Conservation (phyloP, 2,113 vertebrate genomes). For the Nanorana parkeri region DNA sequence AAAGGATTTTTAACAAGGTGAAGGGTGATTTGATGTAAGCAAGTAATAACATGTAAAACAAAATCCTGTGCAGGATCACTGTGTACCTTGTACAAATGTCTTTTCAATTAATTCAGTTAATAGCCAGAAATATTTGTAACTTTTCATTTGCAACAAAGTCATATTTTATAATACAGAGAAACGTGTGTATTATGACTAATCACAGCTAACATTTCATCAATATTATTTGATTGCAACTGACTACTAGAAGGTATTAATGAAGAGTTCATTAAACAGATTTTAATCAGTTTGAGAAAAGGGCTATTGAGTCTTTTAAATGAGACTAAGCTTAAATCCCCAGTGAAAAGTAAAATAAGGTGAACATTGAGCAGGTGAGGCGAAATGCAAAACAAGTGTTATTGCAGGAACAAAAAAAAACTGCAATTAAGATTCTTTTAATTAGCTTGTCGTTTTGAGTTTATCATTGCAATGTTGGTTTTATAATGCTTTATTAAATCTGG, state of each 20-base stretch:
- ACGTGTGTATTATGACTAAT: background rate
- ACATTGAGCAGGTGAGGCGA: slow-evolving; percentile 61
- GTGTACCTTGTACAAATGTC: no score
- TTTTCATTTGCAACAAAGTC: no score
- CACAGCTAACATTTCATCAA: background rate
- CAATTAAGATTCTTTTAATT: slow-evolving; percentile 82
- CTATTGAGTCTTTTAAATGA: slow-evolving; percentile 54
- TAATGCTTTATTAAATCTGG: slow-evolving; percentile 82
- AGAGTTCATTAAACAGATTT: slow-evolving; percentile 61
- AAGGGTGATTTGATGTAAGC: no score
- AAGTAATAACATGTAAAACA: no score
- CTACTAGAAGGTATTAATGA: slow-evolving; percentile 16
- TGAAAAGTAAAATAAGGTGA: slow-evolving; percentile 51
- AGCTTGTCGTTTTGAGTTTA: slow-evolving; percentile 81
- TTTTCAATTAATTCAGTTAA: no score
- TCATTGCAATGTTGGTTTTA: slow-evolving; percentile 83
- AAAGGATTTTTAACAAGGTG: no score
- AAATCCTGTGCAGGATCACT: no score
- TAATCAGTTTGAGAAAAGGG: slow-evolving; percentile 61
- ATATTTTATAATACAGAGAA: background rate
- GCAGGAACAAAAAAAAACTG: slow-evolving; percentile 68
- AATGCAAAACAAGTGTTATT: slow-evolving; percentile 72
- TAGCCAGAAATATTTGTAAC: no score
- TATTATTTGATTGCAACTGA: background rate
- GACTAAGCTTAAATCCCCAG: slow-evolving; percentile 44